Conservation (phyloP, 2,113 vertebrate genomes). For the Patagioenas fasciata region DNA sequence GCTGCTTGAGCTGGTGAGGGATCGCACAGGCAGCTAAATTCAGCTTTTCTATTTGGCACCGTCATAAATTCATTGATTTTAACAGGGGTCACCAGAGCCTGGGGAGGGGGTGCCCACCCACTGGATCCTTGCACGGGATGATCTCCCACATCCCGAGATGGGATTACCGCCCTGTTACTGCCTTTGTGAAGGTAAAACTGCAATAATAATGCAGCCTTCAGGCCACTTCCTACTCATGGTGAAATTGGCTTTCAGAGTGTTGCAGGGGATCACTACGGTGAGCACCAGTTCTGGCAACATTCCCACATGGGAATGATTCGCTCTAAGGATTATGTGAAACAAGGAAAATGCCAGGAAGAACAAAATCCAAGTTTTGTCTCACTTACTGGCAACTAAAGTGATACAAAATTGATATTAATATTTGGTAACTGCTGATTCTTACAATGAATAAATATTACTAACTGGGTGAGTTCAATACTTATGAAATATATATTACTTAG, state of each 20-base stretch:
- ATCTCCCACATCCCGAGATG: neutral
- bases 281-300: neutral
- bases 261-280: neutral
- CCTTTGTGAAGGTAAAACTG: neutral
- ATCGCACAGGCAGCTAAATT: neutral
- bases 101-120: neutral
- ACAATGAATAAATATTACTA: neutral
- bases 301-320: neutral
- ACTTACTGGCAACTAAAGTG: neutral
- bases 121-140: rapidly evolving
- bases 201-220: neutral
- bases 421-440: neutral
- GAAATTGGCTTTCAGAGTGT: neutral
- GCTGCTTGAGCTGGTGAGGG: neutral
- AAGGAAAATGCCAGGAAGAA: neutral
- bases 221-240: rapidly evolving
- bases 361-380: neutral
- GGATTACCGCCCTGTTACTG: neutral
- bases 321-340: neutral
- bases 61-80: neutral
- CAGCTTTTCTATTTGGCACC: neutral
- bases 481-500: neutral
- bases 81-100: neutral
- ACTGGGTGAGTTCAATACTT: neutral
- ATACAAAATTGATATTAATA: neutral